Conservation (phyloP, 2,797 vertebrate species). For the Petrocephalus schoutedeni region DNA sequence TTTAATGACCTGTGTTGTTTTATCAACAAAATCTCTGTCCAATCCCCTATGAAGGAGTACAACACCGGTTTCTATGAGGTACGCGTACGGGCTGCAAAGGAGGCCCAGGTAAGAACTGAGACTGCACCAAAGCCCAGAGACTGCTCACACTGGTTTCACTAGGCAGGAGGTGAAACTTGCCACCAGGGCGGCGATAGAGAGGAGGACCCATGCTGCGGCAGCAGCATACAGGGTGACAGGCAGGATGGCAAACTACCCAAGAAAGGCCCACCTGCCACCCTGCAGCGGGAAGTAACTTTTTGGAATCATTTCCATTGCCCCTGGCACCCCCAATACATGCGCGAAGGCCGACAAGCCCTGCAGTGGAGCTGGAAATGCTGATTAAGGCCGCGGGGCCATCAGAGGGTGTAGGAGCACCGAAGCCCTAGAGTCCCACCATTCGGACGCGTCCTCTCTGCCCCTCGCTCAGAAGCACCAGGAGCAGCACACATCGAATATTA, state of each 20-base stretch:
- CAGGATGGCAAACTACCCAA: not conserved
- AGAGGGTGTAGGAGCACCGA: slow-evolving; percentile 27
- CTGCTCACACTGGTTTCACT: not conserved
- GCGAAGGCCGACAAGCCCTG: slow-evolving; percentile 17
- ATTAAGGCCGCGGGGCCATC: slow-evolving; percentile 35
- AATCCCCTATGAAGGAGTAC: not conserved
- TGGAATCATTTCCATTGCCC: not conserved
- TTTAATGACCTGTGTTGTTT: not conserved
- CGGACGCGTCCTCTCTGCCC: slow-evolving; percentile 18
- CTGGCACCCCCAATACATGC: not conserved
- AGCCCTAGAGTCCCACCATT: slow-evolving; percentile 31
- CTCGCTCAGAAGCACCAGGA: not conserved
- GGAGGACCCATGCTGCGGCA: not conserved
- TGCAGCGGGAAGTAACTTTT: not conserved
- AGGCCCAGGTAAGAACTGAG: not conserved
- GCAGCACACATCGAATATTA: slow-evolving; percentile 29
- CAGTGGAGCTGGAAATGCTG: slow-evolving; percentile 15
- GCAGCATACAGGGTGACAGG: not conserved
- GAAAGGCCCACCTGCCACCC: not conserved
- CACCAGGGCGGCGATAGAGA: not conserved
- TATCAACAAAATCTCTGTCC: not conserved
- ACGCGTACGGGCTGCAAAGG: not conserved
- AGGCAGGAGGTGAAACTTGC: not conserved
- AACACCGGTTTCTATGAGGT: not conserved
- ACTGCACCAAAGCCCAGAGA: no score